Base-by-base conservation (phyloP, 2,113 vertebrate species). In the Alouatta palliata region DNA sequence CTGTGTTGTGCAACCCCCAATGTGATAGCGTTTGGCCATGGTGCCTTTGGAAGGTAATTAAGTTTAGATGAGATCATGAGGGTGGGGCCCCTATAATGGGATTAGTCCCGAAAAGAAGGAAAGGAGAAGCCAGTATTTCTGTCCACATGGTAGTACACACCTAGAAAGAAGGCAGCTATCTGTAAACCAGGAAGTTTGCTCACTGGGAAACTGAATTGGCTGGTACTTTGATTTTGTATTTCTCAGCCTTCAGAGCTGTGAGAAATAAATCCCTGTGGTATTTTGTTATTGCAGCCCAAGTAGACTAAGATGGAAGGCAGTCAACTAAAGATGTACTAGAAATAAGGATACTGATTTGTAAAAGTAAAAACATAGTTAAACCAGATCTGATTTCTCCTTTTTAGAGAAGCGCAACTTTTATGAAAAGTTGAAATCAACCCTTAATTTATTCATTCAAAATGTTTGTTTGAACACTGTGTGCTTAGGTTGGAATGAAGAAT, bases 291-390 rank as follows among this genome's bases (percentile, higher is more conserved):
- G 13, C n/a, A 79, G 10, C 20, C 76, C 45, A 25, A 77, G 68
- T 35, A 70, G 52, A 52, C 45, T 35, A 43, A 92, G 75, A 40
- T 25, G 54, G 68, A 27, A 73, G 30, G 23, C 49, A 43, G 6
- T 58, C 58, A 86, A 71, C 40, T 66, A 84, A 52, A 66, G 23
- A 45, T 30, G 23, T 58, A 73, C 71, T 40, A 90, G 43, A 37
- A 90, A 83, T 73, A 90, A 92, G 45, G 19, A 75, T 54, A 79
- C 21, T 94, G 54, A 37, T 77, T 90, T 96, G 89, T 83, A 66
- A 91, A 89, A 89, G 27, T 89, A 71, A 86, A 79, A 75, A 27
- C n/a, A 52, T 70, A 47, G 13, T 70, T 92, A 87, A 96, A 37
- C 6, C n/a, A 87, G 40, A 66, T 32, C 11, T 52, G 20, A 75